A percentile compares a stretch with the other conserved stretches of the same genome.
Evolutionary conservation across 2,888 invertebrate genomes (phyloP).

Genomic region (Rhagonycha fulva): DNA sequence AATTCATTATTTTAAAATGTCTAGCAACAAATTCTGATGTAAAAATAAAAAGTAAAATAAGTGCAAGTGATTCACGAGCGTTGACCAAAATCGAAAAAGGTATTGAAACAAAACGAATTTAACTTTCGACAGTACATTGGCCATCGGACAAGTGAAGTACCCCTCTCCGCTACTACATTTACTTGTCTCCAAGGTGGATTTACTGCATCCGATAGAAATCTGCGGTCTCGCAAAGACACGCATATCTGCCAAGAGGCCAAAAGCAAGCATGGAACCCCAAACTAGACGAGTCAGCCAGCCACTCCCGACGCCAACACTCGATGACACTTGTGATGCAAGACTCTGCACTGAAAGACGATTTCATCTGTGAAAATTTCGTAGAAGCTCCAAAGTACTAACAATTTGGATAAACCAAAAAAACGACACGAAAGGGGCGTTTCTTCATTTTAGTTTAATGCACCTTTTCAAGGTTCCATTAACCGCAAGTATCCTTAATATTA

Average conservation of each 20-base stretch:
- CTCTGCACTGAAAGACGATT: slow-evolving; percentile 26
- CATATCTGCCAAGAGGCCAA: slow-evolving; percentile 26
- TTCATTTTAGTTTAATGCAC: slow-evolving; percentile 24
- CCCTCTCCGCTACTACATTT: slow-evolving; percentile 35
- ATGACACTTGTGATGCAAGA: slow-evolving; percentile 31
- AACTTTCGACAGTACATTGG: slow-evolving; percentile 33
- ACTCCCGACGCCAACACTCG: slow-evolving; percentile 36
- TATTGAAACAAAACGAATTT: slow-evolving; percentile 33
- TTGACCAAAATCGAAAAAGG: slow-evolving; percentile 47
- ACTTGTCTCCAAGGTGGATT: slow-evolving; percentile 42
- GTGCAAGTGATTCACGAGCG: slow-evolving; percentile 44
- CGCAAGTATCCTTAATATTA: slow-evolving; percentile 23
- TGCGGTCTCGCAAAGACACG: slow-evolving; percentile 41
- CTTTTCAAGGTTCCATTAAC: slow-evolving; percentile 22
- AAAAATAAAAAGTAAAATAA: slow-evolving; percentile 38
- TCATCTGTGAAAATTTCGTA: slow-evolving; percentile 23
- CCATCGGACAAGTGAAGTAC: slow-evolving; percentile 30
- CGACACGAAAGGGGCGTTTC: slow-evolving; percentile 20
- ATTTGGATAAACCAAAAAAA: slow-evolving; percentile 16
- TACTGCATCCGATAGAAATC: slow-evolving; percentile 53
- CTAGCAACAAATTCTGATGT: slow-evolving; percentile 12
- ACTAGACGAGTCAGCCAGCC: slow-evolving; percentile 25
- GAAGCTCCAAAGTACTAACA: slow-evolving; percentile 9
- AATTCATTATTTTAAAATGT: not conserved
- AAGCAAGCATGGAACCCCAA: slow-evolving; percentile 25